Evolutionary conservation across 2,888 invertebrate species (phyloP), one percentile per base, ranked within the genome.

Genomic region (Clepsis dumicolana): DNA sequence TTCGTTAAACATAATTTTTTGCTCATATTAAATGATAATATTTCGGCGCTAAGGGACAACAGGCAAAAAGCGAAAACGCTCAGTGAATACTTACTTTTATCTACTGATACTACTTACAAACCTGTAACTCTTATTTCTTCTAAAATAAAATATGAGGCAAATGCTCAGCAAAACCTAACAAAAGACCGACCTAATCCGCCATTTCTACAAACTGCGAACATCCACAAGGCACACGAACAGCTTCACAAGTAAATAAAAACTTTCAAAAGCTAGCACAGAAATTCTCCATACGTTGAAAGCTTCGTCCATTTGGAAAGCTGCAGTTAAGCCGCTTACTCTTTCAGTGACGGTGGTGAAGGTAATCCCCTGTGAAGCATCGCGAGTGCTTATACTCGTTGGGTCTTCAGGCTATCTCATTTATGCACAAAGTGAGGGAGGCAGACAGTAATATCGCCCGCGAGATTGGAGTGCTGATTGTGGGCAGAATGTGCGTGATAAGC

Each of bases 401-500:
- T 7, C 8, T 44, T 44, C 44, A 29, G 29, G 29, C 29, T 44
- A 8, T 44, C 44, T 44, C 44, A 8, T 44, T 44, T 18, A 44
- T 2, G 8, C 16, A 18, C n/a, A 44, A 14, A 18, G 18, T 8
- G 7, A 44, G 18, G 44, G 44, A 44, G 44, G 44, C 44, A 44
- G 44, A 44, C 44, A 18, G 18, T 16, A 44, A 44, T 18, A 44
- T 18, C 18, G 18, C n/a, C 38, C 41, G 2, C 12, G 48, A 48
- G 18, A 21, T 48, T 7, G 21, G 48, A 44, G 18, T 4, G 38
- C n/a, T 18, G 8, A 44, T 44, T 29, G 57, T 44, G 7, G 12
- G 53, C 41, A 21, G 29, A 24, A 41, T 29, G 62, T 5, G 21
- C 16, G 38, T 41, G 21, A 54, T 63, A 54, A 53, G 63, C 25